These are phyloP conservation scores for Zaprionus lineosus DNA, from an alignment of 2,888 invertebrate genomes.

Conservation along the genomic window DNA sequence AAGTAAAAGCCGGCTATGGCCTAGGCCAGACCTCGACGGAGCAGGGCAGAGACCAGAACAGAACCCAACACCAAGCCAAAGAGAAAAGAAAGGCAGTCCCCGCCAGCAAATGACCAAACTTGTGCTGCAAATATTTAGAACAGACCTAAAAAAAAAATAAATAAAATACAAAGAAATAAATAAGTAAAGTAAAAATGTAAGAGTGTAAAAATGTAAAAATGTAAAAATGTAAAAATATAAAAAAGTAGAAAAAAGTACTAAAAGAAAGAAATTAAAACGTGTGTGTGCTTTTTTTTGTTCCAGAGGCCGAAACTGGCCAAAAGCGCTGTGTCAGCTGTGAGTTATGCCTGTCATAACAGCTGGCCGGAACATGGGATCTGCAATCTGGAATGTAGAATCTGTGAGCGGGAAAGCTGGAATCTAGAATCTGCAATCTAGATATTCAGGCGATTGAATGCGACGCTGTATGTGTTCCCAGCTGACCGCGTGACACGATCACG, in stretches of 20 bases:
- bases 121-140: slow-evolving; percentile 59
- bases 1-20: slow-evolving; percentile 43
- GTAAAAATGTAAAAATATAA: neutral
- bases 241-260: neutral
- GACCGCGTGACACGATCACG: neutral
- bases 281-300: slow-evolving; percentile 13
- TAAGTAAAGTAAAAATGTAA: neutral
- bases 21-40: slow-evolving; percentile 2
- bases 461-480: neutral
- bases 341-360: slow-evolving; percentile 43
- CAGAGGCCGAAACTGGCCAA: slow-evolving; percentile 32
- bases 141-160: slow-evolving; percentile 33
- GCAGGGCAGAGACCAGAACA: slow-evolving; percentile 4
- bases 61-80: slow-evolving; percentile 9
- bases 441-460: slow-evolving; percentile 12
- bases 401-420: too few relatives aligned
- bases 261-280: neutral
- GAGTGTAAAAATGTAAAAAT: neutral
- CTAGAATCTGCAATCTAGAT: too few relatives aligned
- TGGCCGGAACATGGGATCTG: too few relatives aligned
- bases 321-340: slow-evolving; percentile 46
- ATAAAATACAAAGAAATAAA: slow-evolving; percentile 3
- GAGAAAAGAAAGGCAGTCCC: slow-evolving; percentile 42
- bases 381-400: too few relatives aligned
- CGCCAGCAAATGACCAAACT: slow-evolving; percentile 40